phyloP scores from a whole-genome alignment of 2,113 vertebrate genomes.

The Camelus dromedarius region DNA sequence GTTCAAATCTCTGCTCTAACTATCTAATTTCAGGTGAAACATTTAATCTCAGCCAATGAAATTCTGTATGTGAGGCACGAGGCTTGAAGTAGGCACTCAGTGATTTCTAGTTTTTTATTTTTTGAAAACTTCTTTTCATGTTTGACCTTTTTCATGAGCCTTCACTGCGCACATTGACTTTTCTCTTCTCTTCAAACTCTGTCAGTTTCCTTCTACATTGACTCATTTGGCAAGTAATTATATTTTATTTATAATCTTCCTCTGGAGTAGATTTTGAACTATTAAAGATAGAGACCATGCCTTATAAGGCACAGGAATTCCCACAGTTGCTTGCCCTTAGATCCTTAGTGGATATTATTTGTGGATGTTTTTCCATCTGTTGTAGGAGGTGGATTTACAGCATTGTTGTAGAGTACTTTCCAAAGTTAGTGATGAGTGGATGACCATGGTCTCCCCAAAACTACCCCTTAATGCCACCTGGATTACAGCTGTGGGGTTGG shows the following conservation, averaged over 20 bases:
- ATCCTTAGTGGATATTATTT: neutral
- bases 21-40: conserved; percentile 17
- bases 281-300: neutral
- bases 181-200: neutral
- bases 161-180: neutral
- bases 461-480: neutral
- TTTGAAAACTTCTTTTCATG: neutral
- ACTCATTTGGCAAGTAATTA: neutral
- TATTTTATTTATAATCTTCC: conserved; percentile 11
- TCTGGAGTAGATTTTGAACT: conserved; percentile 39
- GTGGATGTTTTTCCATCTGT: neutral
- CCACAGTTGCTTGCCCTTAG: neutral
- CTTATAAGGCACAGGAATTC: neutral
- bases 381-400: neutral
- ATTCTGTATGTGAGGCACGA: neutral
- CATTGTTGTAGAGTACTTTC: neutral
- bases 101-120: conserved; percentile 2
- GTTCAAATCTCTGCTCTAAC: neutral
- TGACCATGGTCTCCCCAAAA: neutral
- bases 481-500: neutral
- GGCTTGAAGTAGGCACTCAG: no score
- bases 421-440: neutral
- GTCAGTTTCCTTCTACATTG: conserved; percentile 1
- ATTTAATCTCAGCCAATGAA: neutral
- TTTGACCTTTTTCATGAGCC: neutral